phyloP scores from a whole-genome alignment of 2,797 vertebrate genomes.

The Pipistrellus pygmaeus region DNA sequence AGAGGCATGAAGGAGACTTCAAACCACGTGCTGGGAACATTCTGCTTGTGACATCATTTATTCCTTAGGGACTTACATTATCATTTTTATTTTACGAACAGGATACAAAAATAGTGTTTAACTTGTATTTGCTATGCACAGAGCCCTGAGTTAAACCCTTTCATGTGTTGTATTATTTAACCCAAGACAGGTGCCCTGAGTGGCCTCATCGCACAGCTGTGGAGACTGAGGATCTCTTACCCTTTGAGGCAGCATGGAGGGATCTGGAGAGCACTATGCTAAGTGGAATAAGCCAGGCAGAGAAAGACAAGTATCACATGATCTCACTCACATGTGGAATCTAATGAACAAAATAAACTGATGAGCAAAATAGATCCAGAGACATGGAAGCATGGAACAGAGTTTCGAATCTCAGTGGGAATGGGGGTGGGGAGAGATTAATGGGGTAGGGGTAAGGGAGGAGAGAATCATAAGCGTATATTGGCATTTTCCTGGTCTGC shows the following conservation, averaged over 20 bases:
- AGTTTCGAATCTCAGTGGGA: too few species aligned
- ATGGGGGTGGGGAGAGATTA: too few species aligned
- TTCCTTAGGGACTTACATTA: neutral
- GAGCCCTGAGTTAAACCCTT: neutral
- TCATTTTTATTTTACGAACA: constrained; percentile 45
- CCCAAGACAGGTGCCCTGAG: neutral
- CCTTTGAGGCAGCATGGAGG: too few species aligned
- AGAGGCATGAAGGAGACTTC: neutral
- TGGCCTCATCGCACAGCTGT: neutral
- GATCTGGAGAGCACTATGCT: too few species aligned
- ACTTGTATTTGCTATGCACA: neutral
- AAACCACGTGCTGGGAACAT: neutral
- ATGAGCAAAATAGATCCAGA: too few species aligned
- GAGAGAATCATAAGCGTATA: neutral
- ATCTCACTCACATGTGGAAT: too few species aligned
- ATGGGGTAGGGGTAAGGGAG: too few species aligned
- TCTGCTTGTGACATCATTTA: constrained; percentile 38
- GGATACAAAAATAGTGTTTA: neutral
- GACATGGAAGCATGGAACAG: too few species aligned
- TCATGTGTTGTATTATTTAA: neutral
- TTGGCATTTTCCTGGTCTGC: constrained; percentile 4
- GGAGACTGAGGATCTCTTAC: neutral
- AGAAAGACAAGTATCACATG: too few species aligned
- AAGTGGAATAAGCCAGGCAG: too few species aligned
- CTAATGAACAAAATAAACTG: too few species aligned